Evolutionary conservation across 2,888 invertebrate genomes (phyloP), one percentile per base, ranked within the genome.

Genomic region (Volucella bombylans): DNA sequence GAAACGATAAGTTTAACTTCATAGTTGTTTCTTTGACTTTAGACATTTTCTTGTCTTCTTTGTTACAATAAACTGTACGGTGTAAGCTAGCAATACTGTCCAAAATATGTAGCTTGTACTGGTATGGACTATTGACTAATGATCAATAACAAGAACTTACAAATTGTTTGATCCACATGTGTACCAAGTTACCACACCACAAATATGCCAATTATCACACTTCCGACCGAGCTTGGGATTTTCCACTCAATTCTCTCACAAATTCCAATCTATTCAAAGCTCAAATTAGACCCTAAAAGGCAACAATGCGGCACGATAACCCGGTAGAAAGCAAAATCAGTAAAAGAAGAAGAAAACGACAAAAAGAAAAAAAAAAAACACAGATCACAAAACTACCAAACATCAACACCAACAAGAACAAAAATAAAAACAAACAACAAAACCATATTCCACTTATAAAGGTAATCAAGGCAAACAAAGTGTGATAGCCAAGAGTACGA

Each of bases 401-500:
- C 57, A 38, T 4, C 39, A 38, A 57, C 23, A 52, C 52, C 14
- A 4, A 59, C 2, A n/a, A 57, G 4, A 57, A 49, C 57, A 49
- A 31, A 14, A 54, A 31, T 31, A 31, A 31, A 52, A 77, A 55
- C 14, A 78, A 71, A 78, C 76, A 76, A 68, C 45, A 68, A 61
- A 62, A 45, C 72, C 14, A 72, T 62, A 62, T 72, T 68, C 69
- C 69, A 69, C 69, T 71, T 62, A 69, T 43, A 31, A 31, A 71
- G 69, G 49, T 71, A 69, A 69, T 77, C 69, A 69, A 77, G 55
- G 49, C 62, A 69, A 69, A 69, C 77, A 54, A 47, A 54, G 49
- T 67, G 57, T 31, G 73, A 72, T 72, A 59, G 57, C 65, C 43
- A 54, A 59, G 68, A 76, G 64, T 59, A 57, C 41, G 78, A 69